These are phyloP conservation scores for Galbula dea DNA, from an alignment of 2,113 vertebrate species.

Conservation along the genomic window DNA sequence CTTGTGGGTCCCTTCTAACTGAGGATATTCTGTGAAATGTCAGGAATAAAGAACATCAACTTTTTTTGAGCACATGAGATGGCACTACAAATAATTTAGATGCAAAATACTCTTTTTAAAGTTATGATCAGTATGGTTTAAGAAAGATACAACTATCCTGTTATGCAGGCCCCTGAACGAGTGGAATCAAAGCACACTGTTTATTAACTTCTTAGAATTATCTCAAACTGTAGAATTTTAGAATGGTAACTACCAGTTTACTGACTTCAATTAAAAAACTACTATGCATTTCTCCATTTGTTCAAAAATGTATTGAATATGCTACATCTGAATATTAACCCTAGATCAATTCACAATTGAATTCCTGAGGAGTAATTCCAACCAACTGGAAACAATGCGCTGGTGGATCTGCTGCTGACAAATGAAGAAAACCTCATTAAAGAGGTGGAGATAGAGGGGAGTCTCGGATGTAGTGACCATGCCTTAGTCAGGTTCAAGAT, in stretches of 20 bases:
- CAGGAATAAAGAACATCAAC: not conserved
- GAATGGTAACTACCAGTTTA: not conserved
- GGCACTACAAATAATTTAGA: not conserved
- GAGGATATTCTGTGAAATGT: not conserved
- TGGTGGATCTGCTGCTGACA: no score
- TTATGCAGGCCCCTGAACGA: not conserved
- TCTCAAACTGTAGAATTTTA: not conserved
- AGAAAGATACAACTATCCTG: not conserved
- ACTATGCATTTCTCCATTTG: not conserved
- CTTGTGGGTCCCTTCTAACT: no score
- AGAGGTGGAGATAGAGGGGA: no score
- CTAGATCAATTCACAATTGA: not conserved
- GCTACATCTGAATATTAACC: not conserved
- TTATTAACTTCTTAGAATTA: not conserved
- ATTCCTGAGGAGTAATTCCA: not conserved
- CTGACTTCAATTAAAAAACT: not conserved
- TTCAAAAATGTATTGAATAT: not conserved
- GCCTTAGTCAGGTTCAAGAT: no score
- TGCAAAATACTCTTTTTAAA: not conserved
- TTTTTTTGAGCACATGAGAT: not conserved
- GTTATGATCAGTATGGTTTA: not conserved
- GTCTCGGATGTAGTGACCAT: no score
- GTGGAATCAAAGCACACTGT: not conserved
- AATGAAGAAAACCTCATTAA: no score
- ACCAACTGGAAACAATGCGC: no score